Evolutionary conservation across 2,888 invertebrate genomes (phyloP).

Genomic region (Nowickia ferox): DNA sequence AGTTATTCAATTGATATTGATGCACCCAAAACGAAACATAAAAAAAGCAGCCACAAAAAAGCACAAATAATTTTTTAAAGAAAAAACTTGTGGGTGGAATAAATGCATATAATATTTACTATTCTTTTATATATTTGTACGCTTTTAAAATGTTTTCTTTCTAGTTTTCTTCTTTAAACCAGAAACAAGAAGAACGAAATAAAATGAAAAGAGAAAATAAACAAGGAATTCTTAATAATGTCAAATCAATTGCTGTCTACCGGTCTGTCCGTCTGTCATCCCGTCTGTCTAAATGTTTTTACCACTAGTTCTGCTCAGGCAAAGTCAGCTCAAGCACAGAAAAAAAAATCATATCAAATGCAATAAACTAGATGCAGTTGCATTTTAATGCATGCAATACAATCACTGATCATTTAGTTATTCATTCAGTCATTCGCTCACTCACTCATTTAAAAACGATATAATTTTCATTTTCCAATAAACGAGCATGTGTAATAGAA

Average conservation of each 20-base stretch:
- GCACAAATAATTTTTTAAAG: slow-evolving; percentile 21
- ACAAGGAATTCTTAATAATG: slow-evolving; percentile 56
- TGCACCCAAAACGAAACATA: slow-evolving; percentile 51
- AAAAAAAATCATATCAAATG: slow-evolving; percentile 29
- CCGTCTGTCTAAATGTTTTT: not conserved
- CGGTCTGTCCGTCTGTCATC: slow-evolving; percentile 12
- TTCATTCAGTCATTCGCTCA: slow-evolving; percentile 44
- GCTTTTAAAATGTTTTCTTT: slow-evolving; percentile 15
- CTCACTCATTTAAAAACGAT: slow-evolving; percentile 56
- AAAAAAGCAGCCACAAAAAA: slow-evolving; percentile 27
- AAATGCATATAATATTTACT: slow-evolving; percentile 65
- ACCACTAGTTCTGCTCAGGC: not conserved
- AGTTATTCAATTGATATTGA: slow-evolving; percentile 72
- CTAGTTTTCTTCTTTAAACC: not conserved
- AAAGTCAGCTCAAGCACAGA: not conserved
- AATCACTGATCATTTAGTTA: slow-evolving; percentile 55
- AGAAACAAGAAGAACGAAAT: slow-evolving; percentile 34
- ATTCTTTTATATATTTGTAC: not conserved
- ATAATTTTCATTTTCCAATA: slow-evolving; percentile 60
- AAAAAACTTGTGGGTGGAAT: slow-evolving; percentile 70
- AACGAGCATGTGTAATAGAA: slow-evolving; percentile 46
- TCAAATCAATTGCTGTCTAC: slow-evolving; percentile 62
- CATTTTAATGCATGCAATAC: slow-evolving; percentile 39
- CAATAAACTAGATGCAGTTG: slow-evolving; percentile 55
- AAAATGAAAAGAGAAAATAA: slow-evolving; percentile 50